Base-by-base conservation (phyloP, 2,797 vertebrate genomes). In the Semaprochilodus insignis region DNA sequence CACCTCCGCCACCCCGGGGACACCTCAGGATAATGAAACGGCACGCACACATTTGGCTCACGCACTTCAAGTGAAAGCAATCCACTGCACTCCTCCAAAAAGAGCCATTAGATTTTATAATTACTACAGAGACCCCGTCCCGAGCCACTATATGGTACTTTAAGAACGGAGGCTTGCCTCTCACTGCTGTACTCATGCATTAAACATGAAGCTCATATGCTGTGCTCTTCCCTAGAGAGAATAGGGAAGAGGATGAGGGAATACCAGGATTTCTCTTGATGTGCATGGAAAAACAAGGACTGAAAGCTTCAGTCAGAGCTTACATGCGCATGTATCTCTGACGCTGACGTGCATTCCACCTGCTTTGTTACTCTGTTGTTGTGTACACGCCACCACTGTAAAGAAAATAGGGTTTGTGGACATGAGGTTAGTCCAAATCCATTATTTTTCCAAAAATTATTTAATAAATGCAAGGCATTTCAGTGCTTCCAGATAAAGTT, bases 161-260 rank as follows among this genome's bases (percentile, higher is more conserved):
- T 89, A 91, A 84, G 90, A 93, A 88, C 91, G 87, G 88, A 89
- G 88, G 86, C 88, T 86, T 82, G 86, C 85, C 88, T 90, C 92
- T 86, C n/a, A 51, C 83, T 86, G 89, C 52, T 70, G 59, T 89
- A 88, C 91, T 93, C 90, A 96, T 97, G 94, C 95, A 97, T 97
- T 95, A 98, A 96, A 95, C 96, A 98, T 98, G 96, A 96, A 95
- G 95, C 94, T 94, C 96, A 97, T 96, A 96, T 96, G 96, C 94
- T 92, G 93, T 93, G 93, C 84, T 83, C 90, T 91, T 93, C 93
- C 92, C 91, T 74, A 85, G 94, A 94, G 91, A 88, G 87, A 87
- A 89, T 83, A 89, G 84, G 91, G 82, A 80, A 92, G 92, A 89
- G 82, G 48, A 70, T 69, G 36, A 78, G 77, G 71, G 82, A 82